Percentiles rank a stretch among this genome's conserved stretches.
phyloP scores from a whole-genome alignment of 2,797 vertebrate species.

The Peromyscus melanophrys region DNA sequence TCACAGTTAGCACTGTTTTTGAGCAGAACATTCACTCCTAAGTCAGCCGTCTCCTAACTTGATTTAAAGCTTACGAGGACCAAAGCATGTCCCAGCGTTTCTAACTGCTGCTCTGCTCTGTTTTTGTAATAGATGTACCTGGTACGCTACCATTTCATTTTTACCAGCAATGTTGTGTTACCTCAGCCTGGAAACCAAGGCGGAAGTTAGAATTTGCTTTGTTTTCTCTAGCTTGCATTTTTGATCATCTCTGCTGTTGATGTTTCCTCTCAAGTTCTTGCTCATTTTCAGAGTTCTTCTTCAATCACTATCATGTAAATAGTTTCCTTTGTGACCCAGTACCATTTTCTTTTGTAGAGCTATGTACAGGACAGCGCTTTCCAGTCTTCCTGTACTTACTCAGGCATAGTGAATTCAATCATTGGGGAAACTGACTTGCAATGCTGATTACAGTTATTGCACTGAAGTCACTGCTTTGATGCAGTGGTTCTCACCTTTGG shows the following conservation, averaged over 20 bases:
- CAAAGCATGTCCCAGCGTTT: background rate
- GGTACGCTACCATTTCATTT: background rate
- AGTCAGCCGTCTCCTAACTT: background rate
- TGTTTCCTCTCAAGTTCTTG: background rate
- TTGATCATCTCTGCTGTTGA: background rate
- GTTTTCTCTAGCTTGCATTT: background rate
- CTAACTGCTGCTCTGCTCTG: no score
- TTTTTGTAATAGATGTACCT: background rate
- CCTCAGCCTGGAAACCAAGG: background rate
- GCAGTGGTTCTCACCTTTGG: background rate
- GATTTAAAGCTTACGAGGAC: background rate
- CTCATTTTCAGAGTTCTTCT: background rate
- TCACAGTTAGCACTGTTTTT: background rate
- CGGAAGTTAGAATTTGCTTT: background rate
- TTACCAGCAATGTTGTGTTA: background rate
- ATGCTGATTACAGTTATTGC: background rate
- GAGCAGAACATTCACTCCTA: background rate
- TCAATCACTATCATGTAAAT: background rate
- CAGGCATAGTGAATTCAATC: background rate
- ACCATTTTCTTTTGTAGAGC: background rate
- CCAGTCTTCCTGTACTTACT: background rate
- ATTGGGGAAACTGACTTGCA: background rate
- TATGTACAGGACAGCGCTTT: accelerated
- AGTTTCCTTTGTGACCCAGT: background rate
- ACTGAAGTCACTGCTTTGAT: background rate